phyloP scores from a whole-genome alignment of 2,797 vertebrate genomes.

The Paratrypauchen microcephalus region DNA sequence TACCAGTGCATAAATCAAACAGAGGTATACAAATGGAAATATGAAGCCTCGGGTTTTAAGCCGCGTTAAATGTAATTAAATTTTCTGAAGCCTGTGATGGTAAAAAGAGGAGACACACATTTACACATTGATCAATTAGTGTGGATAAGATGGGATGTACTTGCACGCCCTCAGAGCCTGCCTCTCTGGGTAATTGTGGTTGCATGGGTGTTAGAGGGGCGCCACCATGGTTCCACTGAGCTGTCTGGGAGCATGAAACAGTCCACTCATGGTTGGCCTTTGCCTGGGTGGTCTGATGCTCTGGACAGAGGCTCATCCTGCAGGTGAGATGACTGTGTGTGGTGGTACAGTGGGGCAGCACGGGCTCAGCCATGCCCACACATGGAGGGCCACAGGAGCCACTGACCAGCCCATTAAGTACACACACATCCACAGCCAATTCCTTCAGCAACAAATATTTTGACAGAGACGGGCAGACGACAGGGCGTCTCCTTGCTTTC shows the following conservation, averaged over 20 bases:
- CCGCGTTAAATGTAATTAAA: constrained; percentile 48
- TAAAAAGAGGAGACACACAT: constrained; percentile 67
- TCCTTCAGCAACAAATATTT: constrained; percentile 72
- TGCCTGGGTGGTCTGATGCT: constrained; percentile 79
- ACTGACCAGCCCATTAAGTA: constrained; percentile 51
- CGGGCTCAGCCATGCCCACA: constrained; percentile 69
- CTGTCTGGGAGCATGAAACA: constrained; percentile 79
- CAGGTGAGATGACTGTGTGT: constrained; percentile 65
- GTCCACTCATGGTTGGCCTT: constrained; percentile 75
- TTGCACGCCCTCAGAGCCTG: constrained; percentile 30
- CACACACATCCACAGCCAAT: constrained; percentile 27
- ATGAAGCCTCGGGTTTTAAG: constrained; percentile 41
- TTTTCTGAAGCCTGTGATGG: constrained; percentile 59
- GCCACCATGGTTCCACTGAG: constrained; percentile 76
- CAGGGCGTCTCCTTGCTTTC: constrained; percentile 64
- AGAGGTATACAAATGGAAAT: constrained; percentile 36
- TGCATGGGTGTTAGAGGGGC: constrained; percentile 78
- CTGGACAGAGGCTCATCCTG: constrained; percentile 63
- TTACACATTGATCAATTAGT: constrained; percentile 58
- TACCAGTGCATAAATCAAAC: constrained; percentile 31
- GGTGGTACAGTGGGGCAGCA: constrained; percentile 60
- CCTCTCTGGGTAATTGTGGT: constrained; percentile 70
- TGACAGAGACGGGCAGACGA: constrained; percentile 69
- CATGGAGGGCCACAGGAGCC: constrained; percentile 64
- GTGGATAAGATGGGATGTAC: constrained; percentile 42